Conservation (phyloP, 2,888 invertebrate species). For the Yponomeuta plumbellus region DNA sequence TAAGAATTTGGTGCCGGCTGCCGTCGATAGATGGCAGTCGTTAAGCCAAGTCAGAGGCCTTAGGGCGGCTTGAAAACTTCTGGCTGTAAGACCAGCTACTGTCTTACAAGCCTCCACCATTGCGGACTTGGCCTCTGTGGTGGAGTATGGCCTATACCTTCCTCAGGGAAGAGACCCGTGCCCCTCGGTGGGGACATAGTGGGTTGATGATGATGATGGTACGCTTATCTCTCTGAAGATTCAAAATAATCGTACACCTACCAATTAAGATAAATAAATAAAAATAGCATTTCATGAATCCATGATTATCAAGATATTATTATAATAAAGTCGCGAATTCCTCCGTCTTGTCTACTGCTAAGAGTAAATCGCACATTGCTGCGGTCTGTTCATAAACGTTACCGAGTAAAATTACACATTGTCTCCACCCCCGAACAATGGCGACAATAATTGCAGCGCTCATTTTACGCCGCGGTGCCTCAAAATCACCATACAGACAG, state of each 20-base stretch:
- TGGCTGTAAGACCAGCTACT: too few relatives aligned
- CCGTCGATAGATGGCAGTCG: too few relatives aligned
- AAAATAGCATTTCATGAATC: background rate
- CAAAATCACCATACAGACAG: slow-evolving; percentile 34
- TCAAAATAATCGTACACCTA: background rate
- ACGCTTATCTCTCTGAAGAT: background rate
- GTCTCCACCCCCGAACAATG: slow-evolving; percentile 38
- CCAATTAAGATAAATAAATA: background rate
- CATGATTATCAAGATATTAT: background rate
- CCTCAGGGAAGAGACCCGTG: too few relatives aligned
- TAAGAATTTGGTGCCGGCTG: too few relatives aligned
- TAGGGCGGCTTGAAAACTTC: too few relatives aligned
- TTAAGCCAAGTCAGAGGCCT: too few relatives aligned
- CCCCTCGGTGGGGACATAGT: too few relatives aligned
- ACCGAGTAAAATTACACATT: background rate
- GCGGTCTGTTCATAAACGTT: background rate
- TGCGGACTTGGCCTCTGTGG: too few relatives aligned
- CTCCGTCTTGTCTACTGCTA: background rate
- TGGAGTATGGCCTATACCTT: too few relatives aligned
- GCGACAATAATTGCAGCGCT: slow-evolving; percentile 49
- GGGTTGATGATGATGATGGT: too few relatives aligned
- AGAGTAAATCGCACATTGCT: background rate
- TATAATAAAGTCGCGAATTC: background rate
- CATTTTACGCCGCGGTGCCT: slow-evolving; percentile 49
- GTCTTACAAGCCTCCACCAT: too few relatives aligned